Conservation (phyloP, 2,113 vertebrate species). For the Ammodytes dubius region DNA sequence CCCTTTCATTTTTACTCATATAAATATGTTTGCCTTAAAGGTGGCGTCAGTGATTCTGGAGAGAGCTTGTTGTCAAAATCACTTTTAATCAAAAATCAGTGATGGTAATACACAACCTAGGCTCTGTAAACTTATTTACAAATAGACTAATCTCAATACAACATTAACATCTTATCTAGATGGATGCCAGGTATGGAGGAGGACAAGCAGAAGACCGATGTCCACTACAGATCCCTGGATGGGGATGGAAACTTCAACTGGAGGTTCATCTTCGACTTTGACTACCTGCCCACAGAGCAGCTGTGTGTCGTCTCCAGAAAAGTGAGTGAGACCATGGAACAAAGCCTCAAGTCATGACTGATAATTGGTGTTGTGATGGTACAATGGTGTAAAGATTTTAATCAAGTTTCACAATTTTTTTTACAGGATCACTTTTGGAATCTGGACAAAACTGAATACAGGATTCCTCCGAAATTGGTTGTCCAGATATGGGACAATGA, state of each 20-base stretch:
- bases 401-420: constrained; percentile 17
- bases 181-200: constrained; percentile 98
- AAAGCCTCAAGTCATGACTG: neutral
- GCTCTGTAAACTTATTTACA: too few species aligned
- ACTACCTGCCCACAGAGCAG: constrained; percentile 96
- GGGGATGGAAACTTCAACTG: constrained; percentile 99
- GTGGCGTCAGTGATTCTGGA: too few species aligned
- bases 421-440: constrained; percentile 97
- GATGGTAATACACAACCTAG: too few species aligned
- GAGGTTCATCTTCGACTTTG: constrained; percentile 97
- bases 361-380: neutral
- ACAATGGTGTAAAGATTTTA: neutral
- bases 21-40: too few species aligned
- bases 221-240: constrained; percentile 97
- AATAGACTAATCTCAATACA: neutral
- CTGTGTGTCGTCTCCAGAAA: constrained; percentile 94
- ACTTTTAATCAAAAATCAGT: too few species aligned
- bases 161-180: constrained; percentile 76
- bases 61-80: too few species aligned
- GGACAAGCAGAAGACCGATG: constrained; percentile 98
- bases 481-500: constrained; percentile 99
- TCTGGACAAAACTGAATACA: constrained; percentile 96
- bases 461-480: constrained; percentile 92
- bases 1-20: neutral
- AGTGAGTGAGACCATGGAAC: constrained; percentile 76